These are phyloP conservation scores for Microhierax caerulescens DNA, from an alignment of 2,797 vertebrate genomes.

Conservation along the genomic window DNA sequence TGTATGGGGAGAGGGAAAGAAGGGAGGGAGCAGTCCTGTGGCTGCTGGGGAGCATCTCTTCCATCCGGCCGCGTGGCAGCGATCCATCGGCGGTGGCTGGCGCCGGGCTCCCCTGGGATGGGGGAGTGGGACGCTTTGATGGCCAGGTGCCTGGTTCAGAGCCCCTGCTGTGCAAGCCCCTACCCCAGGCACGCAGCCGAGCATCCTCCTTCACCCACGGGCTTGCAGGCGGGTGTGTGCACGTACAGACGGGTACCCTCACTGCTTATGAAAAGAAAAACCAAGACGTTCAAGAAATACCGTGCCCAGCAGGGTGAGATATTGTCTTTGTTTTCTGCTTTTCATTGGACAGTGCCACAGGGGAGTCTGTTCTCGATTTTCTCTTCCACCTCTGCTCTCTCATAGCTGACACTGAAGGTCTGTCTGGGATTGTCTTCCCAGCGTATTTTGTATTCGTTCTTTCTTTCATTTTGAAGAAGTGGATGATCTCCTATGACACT, in stretches of 20 bases:
- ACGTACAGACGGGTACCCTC: accelerated
- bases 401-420: background rate
- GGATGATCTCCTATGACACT: background rate
- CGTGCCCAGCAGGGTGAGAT: background rate
- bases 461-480: background rate
- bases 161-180: background rate
- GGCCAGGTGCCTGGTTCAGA: background rate
- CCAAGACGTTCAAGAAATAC: background rate
- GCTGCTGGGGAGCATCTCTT: background rate
- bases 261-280: background rate
- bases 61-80: background rate
- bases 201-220: background rate
- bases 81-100: background rate
- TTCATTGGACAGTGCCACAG: background rate
- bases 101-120: background rate
- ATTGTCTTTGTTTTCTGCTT: background rate
- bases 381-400: background rate
- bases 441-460: background rate
- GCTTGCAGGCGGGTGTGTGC: background rate
- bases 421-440: background rate
- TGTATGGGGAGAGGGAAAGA: background rate
- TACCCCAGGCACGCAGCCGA: background rate
- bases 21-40: background rate
- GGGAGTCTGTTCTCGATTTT: background rate
- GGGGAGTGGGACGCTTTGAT: no score